Conservation (phyloP, 2,113 vertebrate species). For the Camarhynchus parvulus region DNA sequence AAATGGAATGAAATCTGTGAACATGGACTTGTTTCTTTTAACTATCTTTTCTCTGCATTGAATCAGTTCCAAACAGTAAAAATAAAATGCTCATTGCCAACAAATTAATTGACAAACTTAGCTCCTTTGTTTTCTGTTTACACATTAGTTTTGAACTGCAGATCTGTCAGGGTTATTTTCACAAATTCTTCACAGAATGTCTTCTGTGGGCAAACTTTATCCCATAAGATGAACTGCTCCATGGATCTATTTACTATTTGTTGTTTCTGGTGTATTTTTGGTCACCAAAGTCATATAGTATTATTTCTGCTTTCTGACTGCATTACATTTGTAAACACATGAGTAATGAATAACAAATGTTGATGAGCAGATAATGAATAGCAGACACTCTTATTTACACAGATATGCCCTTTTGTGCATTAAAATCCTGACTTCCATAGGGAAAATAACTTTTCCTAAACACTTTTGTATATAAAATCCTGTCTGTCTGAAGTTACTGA, state of each 20-base stretch:
- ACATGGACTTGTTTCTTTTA: neutral
- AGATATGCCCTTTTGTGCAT: slow-evolving; percentile 47
- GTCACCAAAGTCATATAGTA: slow-evolving; percentile 35
- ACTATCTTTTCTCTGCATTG: neutral
- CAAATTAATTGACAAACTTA: neutral
- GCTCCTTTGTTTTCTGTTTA: slow-evolving; percentile 13
- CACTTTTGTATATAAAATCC: slow-evolving; percentile 44
- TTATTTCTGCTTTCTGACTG: slow-evolving; percentile 54
- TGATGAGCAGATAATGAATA: slow-evolving; percentile 64
- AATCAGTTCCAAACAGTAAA: neutral
- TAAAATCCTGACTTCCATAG: slow-evolving; percentile 25
- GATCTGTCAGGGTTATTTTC: neutral
- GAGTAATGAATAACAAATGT: slow-evolving; percentile 62
- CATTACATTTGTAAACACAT: slow-evolving; percentile 49
- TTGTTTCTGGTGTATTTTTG: slow-evolving; percentile 41
- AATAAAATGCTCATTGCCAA: neutral
- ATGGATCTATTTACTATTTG: slow-evolving; percentile 29
- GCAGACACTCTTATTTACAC: slow-evolving; percentile 58
- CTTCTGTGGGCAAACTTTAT: slow-evolving; percentile 3
- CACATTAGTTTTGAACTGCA: neutral
- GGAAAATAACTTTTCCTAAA: slow-evolving; percentile 56
- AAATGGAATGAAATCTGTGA: neutral
- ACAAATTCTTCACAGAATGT: neutral
- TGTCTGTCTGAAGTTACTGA: slow-evolving; percentile 53
- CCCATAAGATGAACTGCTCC: neutral